Evolutionary conservation across 2,888 invertebrate genomes (phyloP), one percentile per base, ranked within the genome.

Genomic region (Gerris lacustris): DNA sequence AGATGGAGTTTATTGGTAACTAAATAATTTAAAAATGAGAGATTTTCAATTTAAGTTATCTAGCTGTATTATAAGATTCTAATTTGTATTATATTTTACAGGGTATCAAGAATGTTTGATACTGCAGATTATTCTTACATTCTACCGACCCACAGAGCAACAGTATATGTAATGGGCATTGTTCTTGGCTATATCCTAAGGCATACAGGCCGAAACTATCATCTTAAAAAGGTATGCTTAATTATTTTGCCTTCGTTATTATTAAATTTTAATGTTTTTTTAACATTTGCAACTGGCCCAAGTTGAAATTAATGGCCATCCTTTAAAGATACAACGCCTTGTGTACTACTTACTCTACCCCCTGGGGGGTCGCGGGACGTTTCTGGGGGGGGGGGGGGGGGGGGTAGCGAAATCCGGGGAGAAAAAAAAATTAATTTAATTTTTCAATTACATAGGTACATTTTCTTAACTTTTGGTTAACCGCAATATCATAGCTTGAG

Each of bases 71-170:
- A 2, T 64, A n/a, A 9, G 44, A 6, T 43, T 31, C 6, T 17
- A 69, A 18, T 17, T n/a, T 45, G 67, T 70, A 31, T 31, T 31
- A 1, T 31, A 31, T 69, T 69, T 82, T 81, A 68, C 77, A 88
- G 87, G 67, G 84, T 87, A 70, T 81, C 84, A 75, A 86, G 86
- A 76, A 79, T 88, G 71, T 88, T 88, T 78, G 84, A 84, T 71
- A 88, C 88, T 0, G 88, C 88, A 6, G 86, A 88, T 79, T 82
- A 85, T 67, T 87, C 88, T 81, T 88, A 88, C 77, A 87, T 86
- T 63, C 80, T 87, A 72, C 88, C 88, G 45, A 82, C 84, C 0
- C 85, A 88, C 76, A 82, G 88, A 77, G 81, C 86, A 4, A 87
- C 88, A 0, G 87, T 88, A 9, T 88, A 88, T 76, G 85, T 87